A percentile compares a stretch with the other conserved stretches of the same genome.
These are phyloP conservation scores for Cyclargus thomasi DNA, from an alignment of 1,140 invertebrate genomes.

Conservation along the genomic window DNA sequence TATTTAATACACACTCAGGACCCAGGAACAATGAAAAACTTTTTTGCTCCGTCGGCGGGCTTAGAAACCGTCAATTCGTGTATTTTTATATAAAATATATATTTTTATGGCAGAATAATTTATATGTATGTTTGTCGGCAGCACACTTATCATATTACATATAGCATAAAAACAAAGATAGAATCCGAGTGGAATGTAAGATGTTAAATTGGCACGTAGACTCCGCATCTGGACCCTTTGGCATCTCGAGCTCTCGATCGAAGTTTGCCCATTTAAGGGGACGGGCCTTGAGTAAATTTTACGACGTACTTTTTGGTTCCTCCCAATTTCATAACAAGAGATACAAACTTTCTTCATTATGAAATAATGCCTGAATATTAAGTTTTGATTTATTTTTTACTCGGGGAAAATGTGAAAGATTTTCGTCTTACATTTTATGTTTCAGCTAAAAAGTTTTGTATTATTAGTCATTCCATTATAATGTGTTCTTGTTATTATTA, in stretches of 20 bases:
- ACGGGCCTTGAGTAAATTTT: constrained; percentile 30
- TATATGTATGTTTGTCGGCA: too few species aligned
- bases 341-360: constrained; percentile 34
- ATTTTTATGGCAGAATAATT: too few species aligned
- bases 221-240: not conserved
- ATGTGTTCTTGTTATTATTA: too few species aligned
- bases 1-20: too few species aligned
- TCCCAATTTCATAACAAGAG: constrained; percentile 39
- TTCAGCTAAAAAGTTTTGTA: not conserved
- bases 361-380: constrained; percentile 9
- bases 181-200: not conserved
- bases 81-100: too few species aligned
- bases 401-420: not conserved
- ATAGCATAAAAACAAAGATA: not conserved
- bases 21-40: too few species aligned
- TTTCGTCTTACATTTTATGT: not conserved
- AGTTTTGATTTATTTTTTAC: constrained; percentile 12
- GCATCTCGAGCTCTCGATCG: not conserved
- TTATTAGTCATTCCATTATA: too few species aligned
- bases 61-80: too few species aligned
- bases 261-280: not conserved
- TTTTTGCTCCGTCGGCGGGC: too few species aligned
- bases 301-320: constrained; percentile 39
- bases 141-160: not conserved
- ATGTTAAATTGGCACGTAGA: not conserved